phyloP scores from a whole-genome alignment of 2,888 invertebrate genomes.

The Idaea biselata region DNA sequence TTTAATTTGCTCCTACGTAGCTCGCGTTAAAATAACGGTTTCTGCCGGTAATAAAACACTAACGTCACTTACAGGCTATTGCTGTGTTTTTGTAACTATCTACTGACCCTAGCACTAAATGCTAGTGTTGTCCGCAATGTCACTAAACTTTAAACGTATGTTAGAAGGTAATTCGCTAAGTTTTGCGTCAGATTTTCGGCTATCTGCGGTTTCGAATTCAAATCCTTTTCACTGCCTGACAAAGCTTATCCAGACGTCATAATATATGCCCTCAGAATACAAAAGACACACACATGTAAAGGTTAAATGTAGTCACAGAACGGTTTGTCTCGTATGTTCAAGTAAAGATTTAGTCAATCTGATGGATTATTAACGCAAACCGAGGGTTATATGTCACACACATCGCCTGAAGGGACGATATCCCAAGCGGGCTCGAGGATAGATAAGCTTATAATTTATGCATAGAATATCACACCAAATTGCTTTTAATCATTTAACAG shows the following conservation, averaged over 20 bases:
- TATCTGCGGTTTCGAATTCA: constrained; percentile 33
- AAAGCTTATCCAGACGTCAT: constrained; percentile 46
- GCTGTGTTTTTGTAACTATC: constrained; percentile 10
- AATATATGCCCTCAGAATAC: constrained; percentile 42
- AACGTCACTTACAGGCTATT: constrained; percentile 30
- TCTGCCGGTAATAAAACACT: constrained; percentile 29
- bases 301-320: constrained; percentile 30
- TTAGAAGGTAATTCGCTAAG: constrained; percentile 36
- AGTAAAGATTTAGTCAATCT: constrained; percentile 60
- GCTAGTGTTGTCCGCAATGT: constrained; percentile 20
- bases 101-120: constrained; percentile 16
- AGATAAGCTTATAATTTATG: constrained; percentile 65
- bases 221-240: constrained; percentile 42
- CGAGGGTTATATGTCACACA: constrained; percentile 48
- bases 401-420: constrained; percentile 40
- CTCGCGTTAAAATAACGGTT: constrained; percentile 27
- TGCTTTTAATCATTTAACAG: constrained; percentile 33
- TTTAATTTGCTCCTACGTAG: constrained; percentile 48
- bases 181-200: constrained; percentile 27
- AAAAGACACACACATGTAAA: constrained; percentile 34
- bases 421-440: constrained; percentile 43
- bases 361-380: constrained; percentile 62
- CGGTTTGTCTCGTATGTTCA: constrained; percentile 39
- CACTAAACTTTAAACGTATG: constrained; percentile 17
- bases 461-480: constrained; percentile 49